Evolutionary conservation across 2,113 vertebrate genomes (phyloP), one percentile per base, ranked within the genome.

Genomic region (Amblyornis subalaris): DNA sequence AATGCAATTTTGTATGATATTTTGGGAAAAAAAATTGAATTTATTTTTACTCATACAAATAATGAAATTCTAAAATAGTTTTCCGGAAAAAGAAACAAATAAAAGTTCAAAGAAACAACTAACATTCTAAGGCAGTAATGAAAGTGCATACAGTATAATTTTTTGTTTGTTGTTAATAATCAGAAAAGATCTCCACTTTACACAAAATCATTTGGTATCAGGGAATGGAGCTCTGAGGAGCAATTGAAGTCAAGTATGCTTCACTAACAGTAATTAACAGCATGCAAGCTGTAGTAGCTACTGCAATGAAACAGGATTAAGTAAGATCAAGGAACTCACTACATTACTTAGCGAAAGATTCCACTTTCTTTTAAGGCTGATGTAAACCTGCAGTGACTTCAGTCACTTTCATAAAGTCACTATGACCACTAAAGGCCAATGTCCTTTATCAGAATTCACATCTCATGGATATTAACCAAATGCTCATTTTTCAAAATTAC

Each of bases 261-360:
- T 91, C 65, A 85, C 58, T 71, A 74, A 57, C 45, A 80, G 55
- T 57, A 95, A 93, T 92, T 93, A 94, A 65, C 44, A 85, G 44
- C 57, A 24, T 15, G 35, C 1, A 9, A 86, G 51, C 29, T 86
- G n/a, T 28, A 66, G 40, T 47, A 45, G 4, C 35, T 90, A 62
- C 40, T 61, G 54, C 76, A 94, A 12, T 29, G 53, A 91, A 91
- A 76, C 20, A 28, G 76, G 82, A 77, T 93, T 81, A 95, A 71
- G 22, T 19, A 76, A 45, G 23, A 80, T 88, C 36, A 94, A 85
- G 55, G 61, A 87, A 62, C 25, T 67, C 71, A 70, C 60, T 78
- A 80, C 67, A 60, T 60, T 60, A 90, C 28, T 66, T 58, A 15
- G 31, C 85, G 60, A 93, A 93, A 70, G 19, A 65, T 66, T 75